Evolutionary conservation across 2,888 invertebrate species (phyloP).

Genomic region (Hermaeophaga mercurialis): DNA sequence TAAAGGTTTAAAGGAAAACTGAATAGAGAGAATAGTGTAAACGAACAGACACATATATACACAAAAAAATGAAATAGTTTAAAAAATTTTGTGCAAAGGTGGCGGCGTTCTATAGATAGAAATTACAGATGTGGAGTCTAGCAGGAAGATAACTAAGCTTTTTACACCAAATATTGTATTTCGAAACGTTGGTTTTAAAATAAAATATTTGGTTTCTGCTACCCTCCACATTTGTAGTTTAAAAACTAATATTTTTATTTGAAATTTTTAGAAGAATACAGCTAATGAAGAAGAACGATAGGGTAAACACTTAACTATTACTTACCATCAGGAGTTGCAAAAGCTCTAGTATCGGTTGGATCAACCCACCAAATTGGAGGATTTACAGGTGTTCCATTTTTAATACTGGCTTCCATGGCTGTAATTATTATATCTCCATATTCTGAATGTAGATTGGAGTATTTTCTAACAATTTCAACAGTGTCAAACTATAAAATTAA

Average conservation of each 20-base stretch:
- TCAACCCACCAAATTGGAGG: constrained; percentile 87
- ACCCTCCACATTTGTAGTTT: no score
- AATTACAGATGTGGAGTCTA: no score
- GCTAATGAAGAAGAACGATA: not conserved
- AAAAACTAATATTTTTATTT: not conserved
- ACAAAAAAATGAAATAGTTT: no score
- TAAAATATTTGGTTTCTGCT: no score
- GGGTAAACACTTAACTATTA: constrained; percentile 12
- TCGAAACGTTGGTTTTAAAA: no score
- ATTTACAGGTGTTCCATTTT: constrained; percentile 73
- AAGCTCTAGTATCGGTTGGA: constrained; percentile 68
- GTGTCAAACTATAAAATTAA: constrained; percentile 59
- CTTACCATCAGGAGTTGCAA: constrained; percentile 65
- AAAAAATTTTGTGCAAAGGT: no score
- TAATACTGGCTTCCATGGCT: constrained; percentile 66
- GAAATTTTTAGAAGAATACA: not conserved
- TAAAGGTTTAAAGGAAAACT: no score
- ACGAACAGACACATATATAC: no score
- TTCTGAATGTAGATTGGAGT: constrained; percentile 68
- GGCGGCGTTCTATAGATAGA: no score
- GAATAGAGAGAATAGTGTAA: no score
- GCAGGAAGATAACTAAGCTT: no score
- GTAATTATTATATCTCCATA: constrained; percentile 66
- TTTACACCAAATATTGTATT: no score
- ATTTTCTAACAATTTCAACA: constrained; percentile 66